phyloP scores from a whole-genome alignment of 2,888 invertebrate genomes.

The Anthoptus insignis region DNA sequence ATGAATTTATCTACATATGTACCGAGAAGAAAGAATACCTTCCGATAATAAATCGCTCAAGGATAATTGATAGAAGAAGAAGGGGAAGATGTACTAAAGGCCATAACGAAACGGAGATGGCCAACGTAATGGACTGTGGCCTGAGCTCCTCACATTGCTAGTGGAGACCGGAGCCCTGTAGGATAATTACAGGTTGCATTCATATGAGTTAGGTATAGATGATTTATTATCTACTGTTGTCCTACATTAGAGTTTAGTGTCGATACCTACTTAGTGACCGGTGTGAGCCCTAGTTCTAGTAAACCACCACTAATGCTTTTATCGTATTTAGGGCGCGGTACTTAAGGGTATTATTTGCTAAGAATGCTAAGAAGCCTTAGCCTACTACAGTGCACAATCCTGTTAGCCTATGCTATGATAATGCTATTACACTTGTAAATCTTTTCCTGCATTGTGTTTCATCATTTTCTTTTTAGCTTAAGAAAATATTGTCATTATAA shows the following conservation, averaged over 20 bases:
- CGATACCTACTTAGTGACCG: conserved; percentile 31
- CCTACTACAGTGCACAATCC: conserved; percentile 70
- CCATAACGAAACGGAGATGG: no score
- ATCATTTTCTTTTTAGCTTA: neutral
- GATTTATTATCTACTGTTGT: conserved; percentile 1
- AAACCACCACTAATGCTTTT: conserved; percentile 71
- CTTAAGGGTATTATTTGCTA: conserved; percentile 75
- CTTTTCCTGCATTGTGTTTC: conserved; percentile 48
- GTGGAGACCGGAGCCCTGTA: no score
- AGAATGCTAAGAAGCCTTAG: conserved; percentile 79
- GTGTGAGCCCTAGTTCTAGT: conserved; percentile 37
- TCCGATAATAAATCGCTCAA: no score
- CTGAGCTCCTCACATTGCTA: no score
- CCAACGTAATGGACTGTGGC: no score
- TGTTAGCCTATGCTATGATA: conserved; percentile 63
- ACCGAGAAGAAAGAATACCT: no score
- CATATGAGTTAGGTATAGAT: no score
- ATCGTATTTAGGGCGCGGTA: conserved; percentile 73
- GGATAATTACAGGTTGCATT: no score
- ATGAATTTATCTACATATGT: no score
- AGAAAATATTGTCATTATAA: neutral
- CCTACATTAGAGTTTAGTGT: conserved; percentile 30
- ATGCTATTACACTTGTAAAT: conserved; percentile 56
- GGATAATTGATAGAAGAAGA: no score
- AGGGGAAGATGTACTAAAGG: no score